phyloP scores from a whole-genome alignment of 2,797 vertebrate genomes.

The Danio tinwini region DNA sequence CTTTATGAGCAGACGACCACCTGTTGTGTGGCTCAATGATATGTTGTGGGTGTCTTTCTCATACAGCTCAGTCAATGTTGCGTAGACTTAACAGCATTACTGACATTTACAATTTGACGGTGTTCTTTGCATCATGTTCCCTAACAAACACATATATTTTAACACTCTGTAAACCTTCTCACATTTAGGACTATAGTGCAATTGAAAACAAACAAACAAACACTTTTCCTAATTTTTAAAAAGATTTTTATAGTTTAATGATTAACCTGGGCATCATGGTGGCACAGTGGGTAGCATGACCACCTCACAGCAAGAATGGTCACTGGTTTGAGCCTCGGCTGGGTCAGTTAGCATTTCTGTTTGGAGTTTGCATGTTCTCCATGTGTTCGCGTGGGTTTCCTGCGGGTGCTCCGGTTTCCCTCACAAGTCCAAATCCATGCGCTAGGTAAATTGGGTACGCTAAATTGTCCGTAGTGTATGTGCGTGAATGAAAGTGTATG shows the following conservation, averaged over 20 bases:
- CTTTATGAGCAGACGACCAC: constrained; percentile 55
- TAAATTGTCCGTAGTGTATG: too few species aligned
- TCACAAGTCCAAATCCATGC: too few species aligned
- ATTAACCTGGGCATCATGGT: too few species aligned
- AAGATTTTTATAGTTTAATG: neutral
- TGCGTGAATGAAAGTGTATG: too few species aligned
- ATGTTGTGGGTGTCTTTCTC: constrained; percentile 52
- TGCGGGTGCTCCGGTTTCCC: too few species aligned
- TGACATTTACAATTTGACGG: neutral
- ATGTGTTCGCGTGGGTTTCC: too few species aligned
- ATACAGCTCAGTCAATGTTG: constrained; percentile 30
- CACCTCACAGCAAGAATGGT: too few species aligned
- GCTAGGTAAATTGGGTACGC: too few species aligned
- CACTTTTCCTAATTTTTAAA: neutral
- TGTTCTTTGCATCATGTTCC: neutral
- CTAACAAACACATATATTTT: neutral
- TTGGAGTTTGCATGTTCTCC: too few species aligned
- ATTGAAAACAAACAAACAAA: neutral
- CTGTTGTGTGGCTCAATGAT: constrained; percentile 54
- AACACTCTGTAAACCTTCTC: neutral
- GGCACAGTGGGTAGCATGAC: too few species aligned
- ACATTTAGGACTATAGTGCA: neutral
- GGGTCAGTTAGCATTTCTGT: too few species aligned
- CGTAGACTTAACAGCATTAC: neutral
- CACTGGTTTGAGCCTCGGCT: too few species aligned